These are phyloP conservation scores for Drosophila orena DNA, from an alignment of 1,140 invertebrate species.

Conservation along the genomic window DNA sequence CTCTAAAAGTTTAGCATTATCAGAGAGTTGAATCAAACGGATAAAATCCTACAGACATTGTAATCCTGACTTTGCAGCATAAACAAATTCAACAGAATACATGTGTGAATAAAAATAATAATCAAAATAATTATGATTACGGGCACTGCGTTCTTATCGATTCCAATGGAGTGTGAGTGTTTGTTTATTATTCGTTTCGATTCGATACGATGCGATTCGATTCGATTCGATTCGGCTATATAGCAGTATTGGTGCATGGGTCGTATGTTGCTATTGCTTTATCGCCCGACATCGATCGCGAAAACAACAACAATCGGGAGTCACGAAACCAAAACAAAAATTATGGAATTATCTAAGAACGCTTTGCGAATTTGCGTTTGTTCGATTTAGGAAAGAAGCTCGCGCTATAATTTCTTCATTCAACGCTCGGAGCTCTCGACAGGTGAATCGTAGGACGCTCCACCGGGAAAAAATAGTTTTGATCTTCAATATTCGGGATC, in stretches of 20 bases:
- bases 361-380: slow-evolving; percentile 72
- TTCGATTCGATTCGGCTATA: slow-evolving; percentile 6
- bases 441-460: slow-evolving; percentile 40
- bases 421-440: slow-evolving; percentile 53
- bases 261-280: slow-evolving; percentile 23
- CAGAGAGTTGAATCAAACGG: not conserved
- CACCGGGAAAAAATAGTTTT: not conserved
- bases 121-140: not conserved
- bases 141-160: slow-evolving; percentile 22
- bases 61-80: not conserved
- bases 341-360: slow-evolving; percentile 74
- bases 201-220: slow-evolving; percentile 20
- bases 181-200: slow-evolving; percentile 43
- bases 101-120: slow-evolving; percentile 25
- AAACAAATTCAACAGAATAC: slow-evolving; percentile 3
- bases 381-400: slow-evolving; percentile 60
- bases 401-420: slow-evolving; percentile 56
- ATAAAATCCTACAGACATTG: not conserved
- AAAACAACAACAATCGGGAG: slow-evolving; percentile 25
- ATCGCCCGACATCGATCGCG: slow-evolving; percentile 21
- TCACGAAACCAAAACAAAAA: slow-evolving; percentile 70
- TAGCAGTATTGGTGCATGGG: slow-evolving; percentile 9
- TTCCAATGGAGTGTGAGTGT: slow-evolving; percentile 2
- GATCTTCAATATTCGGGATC: not conserved
- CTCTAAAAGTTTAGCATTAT: not conserved